Base-by-base conservation (phyloP, 2,888 invertebrate species). In the Colostygia pectinataria region DNA sequence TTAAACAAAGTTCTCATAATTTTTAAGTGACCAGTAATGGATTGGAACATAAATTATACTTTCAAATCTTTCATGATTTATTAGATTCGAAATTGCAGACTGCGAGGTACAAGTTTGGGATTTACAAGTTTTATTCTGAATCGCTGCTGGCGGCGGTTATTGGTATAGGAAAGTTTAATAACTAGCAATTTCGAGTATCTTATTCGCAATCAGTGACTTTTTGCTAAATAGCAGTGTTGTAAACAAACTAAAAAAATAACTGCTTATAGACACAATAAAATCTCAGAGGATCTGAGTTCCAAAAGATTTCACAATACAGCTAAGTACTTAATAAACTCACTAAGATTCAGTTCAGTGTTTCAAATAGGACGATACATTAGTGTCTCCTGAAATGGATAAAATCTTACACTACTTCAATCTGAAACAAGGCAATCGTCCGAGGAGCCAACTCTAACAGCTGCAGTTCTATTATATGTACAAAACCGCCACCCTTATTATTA, bases 41-140 rank as follows among this genome's bases (percentile, higher is more conserved):
- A 58, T 56, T 52, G 53, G 51, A 55, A 49, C 42, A 42, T 56
- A 49, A 58, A 58, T 61, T 61, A 58, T 58, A 61, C 61, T 58
- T 58, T 58, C 53, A 61, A 61, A 61, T 61, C 37, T 47, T 39
- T 23, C 1, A 7, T 44, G 53, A 61, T 61, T 61, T 61, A 61
- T 61, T 56, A 55, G 51, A 56, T 58, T 61, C 52, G 56, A 56
- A 55, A 61, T 61, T 61, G 58, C 49, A 58, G 36, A 55, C 51
- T 51, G 48, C 28, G 43, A 46, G 50, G 53, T 50, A 53, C 50
- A 57, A 54, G 54, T 56, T 55, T 31, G 41, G 28, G 48, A 47
- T 55, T 55, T 52, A 46, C 28, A 51, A 55, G 50, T 43, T 37
- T 54, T 37, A 45, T 41, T 32, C 40, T 36, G 45, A 41, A 51